Conservation (phyloP, 2,888 invertebrate genomes). For the Cloeon dipterum region DNA sequence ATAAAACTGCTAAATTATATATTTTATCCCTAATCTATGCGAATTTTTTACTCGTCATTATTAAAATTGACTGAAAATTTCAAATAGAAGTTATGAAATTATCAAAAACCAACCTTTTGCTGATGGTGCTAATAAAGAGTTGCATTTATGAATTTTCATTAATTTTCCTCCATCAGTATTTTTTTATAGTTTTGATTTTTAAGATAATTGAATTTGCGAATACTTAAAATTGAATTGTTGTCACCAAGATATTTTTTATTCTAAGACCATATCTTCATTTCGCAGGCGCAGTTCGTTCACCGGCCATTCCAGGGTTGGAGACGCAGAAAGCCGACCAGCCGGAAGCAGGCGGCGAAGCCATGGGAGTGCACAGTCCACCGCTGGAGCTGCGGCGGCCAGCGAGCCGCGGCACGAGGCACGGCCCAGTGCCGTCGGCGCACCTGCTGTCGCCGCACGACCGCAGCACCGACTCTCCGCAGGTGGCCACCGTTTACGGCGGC, state of each 20-base stretch:
- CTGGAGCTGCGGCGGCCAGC: constrained; percentile 39
- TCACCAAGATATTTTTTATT: too few relatives aligned
- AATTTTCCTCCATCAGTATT: not conserved
- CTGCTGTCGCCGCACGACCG: constrained; percentile 29
- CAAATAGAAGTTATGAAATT: too few relatives aligned
- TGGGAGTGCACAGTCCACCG: constrained; percentile 32
- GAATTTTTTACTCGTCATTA: too few relatives aligned
- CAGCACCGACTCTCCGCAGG: constrained; percentile 39
- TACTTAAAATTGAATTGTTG: too few relatives aligned
- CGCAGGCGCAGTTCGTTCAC: constrained; percentile 9
- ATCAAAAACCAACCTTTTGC: too few relatives aligned
- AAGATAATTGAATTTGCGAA: not conserved
- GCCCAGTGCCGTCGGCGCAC: constrained; percentile 15
- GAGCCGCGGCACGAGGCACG: constrained; percentile 12
- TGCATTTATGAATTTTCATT: not conserved
- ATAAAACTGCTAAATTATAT: too few relatives aligned
- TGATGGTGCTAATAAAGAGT: too few relatives aligned
- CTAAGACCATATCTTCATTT: too few relatives aligned
- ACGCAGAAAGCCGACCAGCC: constrained; percentile 7
- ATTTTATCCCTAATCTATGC: too few relatives aligned
- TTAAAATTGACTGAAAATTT: too few relatives aligned
- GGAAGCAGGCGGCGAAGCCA: constrained; percentile 1
- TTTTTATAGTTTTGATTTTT: not conserved
- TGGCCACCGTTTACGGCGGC: constrained; percentile 31
- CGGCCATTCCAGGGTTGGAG: constrained; percentile 7